Conservation (phyloP, 2,797 vertebrate species). For the Synanceia verrucosa region DNA sequence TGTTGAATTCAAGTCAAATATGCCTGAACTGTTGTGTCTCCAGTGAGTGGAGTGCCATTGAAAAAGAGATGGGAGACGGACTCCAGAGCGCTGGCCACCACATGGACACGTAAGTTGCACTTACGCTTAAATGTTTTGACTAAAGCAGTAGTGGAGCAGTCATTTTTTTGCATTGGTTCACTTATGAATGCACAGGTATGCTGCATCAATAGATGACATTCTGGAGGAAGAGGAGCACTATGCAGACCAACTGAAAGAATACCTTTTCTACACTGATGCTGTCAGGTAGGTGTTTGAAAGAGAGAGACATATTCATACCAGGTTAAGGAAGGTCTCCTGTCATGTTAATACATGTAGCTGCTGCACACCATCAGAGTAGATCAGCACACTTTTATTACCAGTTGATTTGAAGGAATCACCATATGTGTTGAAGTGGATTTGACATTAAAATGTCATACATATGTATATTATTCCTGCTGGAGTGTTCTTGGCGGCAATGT, state of each 20-base stretch:
- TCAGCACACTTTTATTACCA: not conserved
- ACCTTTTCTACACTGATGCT: constrained; percentile 94
- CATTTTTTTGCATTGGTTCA: not conserved
- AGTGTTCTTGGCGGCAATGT: not conserved
- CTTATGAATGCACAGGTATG: constrained; percentile 82
- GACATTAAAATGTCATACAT: not conserved
- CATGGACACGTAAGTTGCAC: constrained; percentile 94
- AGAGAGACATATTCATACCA: not conserved
- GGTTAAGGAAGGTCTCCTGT: not conserved
- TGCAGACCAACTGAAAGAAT: constrained; percentile 97
- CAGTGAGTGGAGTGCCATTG: constrained; percentile 99
- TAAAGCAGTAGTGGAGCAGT: not conserved
- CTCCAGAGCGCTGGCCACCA: constrained; percentile 99
- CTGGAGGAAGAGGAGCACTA: constrained; percentile 97
- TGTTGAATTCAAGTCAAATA: not conserved
- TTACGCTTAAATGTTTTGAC: not conserved
- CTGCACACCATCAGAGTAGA: not conserved
- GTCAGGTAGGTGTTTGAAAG: constrained; percentile 81
- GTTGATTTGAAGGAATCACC: not conserved
- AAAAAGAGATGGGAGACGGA: constrained; percentile 98
- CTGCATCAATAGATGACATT: constrained; percentile 95
- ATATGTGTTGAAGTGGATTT: not conserved
- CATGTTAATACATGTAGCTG: too few relatives aligned
- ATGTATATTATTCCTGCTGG: not conserved
- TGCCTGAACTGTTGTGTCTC: constrained; percentile 4